Base-by-base conservation (phyloP, 2,113 vertebrate genomes). In the Pluvialis apricaria region DNA sequence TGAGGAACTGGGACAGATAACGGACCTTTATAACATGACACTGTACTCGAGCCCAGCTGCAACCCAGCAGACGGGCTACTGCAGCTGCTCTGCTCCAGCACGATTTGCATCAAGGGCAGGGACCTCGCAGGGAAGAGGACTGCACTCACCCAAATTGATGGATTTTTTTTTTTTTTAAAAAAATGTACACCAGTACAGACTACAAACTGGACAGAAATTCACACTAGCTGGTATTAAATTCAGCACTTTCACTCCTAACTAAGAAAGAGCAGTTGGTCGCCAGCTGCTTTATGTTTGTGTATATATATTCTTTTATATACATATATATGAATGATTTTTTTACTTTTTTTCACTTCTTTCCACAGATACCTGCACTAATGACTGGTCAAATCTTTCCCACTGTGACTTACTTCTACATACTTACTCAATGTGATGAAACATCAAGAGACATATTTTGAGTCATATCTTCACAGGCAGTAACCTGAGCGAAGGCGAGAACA, bases 131-230 rank as follows among this genome's bases (percentile, higher is more conserved):
- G 40, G 25, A 95, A 20, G 9, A 86, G 31, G 21, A 70, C 0
- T 55, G 64, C 8, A 42, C 8, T 17, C 32, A 82, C 6, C 6
- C 11, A 82, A 42, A 76, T 2, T 0, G 0, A n/a, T 7, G 4
- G 21, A 26, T 60, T 2, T 4, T 40, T 19, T 38, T 11, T 42
- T 10, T 9, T 22, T 29, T 15, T 24, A 6, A 13, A 19, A 66
- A 10, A 38, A 18, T 11, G 6, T 17, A 34, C 25, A n/a, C 13
- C 58, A 57, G 10, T 24, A 66, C 17, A 34, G 71, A 40, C 34
- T 29, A 49, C 12, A 60, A 49, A 60, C 9, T 42, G 20, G 14
- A 55, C 6, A 34, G 49, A 51, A 82, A 57, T 36, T 52, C 57
- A 69, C 2, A 1, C 24, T 29, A 47, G 8, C 7, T 58, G 32